Percentiles rank a stretch among this genome's conserved stretches.
Conservation (phyloP, 1,140 invertebrate genomes). For the Galleria mellonella region DNA sequence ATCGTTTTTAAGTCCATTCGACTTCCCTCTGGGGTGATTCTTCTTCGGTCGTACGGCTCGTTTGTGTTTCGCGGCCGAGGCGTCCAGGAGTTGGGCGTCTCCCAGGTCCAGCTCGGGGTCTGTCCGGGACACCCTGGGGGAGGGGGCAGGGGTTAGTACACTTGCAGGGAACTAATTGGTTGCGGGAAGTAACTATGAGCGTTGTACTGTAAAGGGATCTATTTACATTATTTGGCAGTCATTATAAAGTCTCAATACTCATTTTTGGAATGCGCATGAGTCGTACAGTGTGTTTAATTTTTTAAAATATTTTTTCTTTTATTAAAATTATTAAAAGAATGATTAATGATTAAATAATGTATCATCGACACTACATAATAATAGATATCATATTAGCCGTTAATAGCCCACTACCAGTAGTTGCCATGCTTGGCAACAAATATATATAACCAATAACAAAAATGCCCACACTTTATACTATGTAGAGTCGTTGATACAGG, state of each 20-base stretch:
- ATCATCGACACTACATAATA: no score
- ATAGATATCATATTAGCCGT: no score
- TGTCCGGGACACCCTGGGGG: slow-evolving; percentile 74
- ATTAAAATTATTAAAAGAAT: no score
- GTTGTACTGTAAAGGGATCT: background rate
- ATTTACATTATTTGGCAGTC: background rate
- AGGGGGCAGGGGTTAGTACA: slow-evolving; percentile 19
- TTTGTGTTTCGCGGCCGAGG: slow-evolving; percentile 85
- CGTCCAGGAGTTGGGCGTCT: slow-evolving; percentile 79
- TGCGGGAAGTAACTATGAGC: background rate
- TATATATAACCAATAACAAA: no score
- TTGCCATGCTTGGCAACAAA: no score
- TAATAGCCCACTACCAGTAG: no score
- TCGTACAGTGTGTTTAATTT: no score
- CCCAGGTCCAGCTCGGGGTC: slow-evolving; percentile 78
- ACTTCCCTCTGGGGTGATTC: slow-evolving; percentile 68
- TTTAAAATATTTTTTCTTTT: no score
- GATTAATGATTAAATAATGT: no score
- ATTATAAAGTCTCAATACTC: background rate
- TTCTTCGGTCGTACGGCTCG: slow-evolving; percentile 81
- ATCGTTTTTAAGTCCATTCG: slow-evolving; percentile 24
- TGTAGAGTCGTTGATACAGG: no score
- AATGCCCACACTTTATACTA: no score
- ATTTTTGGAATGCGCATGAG: no score
- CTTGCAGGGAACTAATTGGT: background rate